Evolutionary conservation across 2,888 invertebrate species (phyloP), one percentile per base, ranked within the genome.

Genomic region (Athalia rosae): DNA sequence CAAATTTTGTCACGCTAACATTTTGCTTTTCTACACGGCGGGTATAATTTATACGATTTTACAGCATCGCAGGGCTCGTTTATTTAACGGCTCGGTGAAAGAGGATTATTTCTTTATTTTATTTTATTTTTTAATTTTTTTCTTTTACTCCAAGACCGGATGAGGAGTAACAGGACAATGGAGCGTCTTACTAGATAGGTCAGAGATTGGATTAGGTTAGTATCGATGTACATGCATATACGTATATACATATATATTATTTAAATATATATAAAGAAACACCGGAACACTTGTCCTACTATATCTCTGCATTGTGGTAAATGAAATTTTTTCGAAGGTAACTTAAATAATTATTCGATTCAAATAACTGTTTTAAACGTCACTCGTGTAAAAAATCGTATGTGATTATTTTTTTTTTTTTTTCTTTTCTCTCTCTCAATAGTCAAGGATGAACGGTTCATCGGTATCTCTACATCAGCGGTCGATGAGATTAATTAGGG

Each of bases 1-100:
- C 62, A 74, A 74, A 59, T 74, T 74, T 74, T 74, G 74, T 74
- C 74, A 74, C 74, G 74, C 61, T 74, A 74, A 43, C 56, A 58
- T 13, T 15, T 71, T 50, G 56, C 50, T 67, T 71, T n/a, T 56
- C 15, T 45, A 58, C 43, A 13, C 43, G 9, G 11, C 58, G 8
- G 11, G 71, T 45, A 41, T 41, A 50, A 50, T 53, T 28, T 53
- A 64, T 64, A 61, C 45, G 67, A 67, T 45, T 58, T n/a, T 15
- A 15, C 11, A 45, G 56, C 45, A 11, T 56, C 28, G 41, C 67
- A 5, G 28, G 74, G 28, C 28, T 28, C 28, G 28, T 28, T 28
- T 28, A 28, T 28, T 28, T 28, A 28, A 28, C 28, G 28, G 28
- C 28, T 28, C 28, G 28, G 28, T 28, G 28, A 2, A 28, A 28